Evolutionary conservation across 2,888 invertebrate genomes (phyloP).

Genomic region (Cantharis rustica): DNA sequence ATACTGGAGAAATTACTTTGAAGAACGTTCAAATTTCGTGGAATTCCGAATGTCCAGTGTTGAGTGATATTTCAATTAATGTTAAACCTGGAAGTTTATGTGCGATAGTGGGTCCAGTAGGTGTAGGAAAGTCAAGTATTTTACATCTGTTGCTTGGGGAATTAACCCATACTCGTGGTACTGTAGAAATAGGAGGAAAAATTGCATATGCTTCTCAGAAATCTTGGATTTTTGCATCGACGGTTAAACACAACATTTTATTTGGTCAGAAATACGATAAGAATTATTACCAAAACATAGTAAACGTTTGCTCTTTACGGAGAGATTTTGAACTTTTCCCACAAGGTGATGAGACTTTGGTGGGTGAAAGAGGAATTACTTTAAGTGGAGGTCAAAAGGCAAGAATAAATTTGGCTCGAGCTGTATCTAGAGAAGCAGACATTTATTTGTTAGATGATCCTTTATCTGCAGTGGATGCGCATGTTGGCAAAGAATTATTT

Average conservation of each 20-base stretch:
- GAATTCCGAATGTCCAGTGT: slow-evolving; percentile 35
- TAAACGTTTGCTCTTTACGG: no score
- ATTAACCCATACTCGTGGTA: slow-evolving; percentile 59
- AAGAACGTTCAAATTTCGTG: slow-evolving; percentile 44
- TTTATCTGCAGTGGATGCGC: no score
- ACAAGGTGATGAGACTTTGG: no score
- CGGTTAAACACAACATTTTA: slow-evolving; percentile 46
- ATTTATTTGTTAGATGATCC: no score
- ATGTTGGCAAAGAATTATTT: no score
- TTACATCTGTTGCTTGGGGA: slow-evolving; percentile 65
- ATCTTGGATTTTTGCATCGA: no score
- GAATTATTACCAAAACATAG: no score
- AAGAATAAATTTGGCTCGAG: slow-evolving; percentile 65
- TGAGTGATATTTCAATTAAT: slow-evolving; percentile 54
- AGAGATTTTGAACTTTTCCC: no score
- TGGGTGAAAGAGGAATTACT: no score
- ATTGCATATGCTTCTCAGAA: no score
- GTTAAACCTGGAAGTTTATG: slow-evolving; percentile 61
- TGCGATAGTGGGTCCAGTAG: slow-evolving; percentile 89
- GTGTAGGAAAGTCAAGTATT: slow-evolving; percentile 76
- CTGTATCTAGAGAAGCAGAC: no score
- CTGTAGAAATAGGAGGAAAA: slow-evolving; percentile 58
- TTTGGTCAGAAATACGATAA: no score
- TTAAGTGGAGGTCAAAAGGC: slow-evolving; percentile 84
- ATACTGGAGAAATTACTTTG: slow-evolving; percentile 35